Conservation (phyloP, 2,113 vertebrate genomes). For the Nasalis larvatus region DNA sequence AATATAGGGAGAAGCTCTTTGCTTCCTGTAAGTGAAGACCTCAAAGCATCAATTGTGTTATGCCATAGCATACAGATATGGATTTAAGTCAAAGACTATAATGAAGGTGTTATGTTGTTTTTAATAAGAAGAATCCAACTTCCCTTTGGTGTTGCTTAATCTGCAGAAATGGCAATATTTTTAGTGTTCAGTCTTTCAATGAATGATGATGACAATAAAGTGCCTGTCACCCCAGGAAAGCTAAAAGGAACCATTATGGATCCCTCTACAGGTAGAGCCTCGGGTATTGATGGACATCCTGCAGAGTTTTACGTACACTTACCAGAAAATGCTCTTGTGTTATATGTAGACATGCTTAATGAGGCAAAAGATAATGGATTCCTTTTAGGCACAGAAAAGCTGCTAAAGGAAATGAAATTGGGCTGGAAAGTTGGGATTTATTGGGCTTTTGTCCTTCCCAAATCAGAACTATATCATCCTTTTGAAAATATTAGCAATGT, state of each 20-base stretch:
- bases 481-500: not conserved
- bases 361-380: slow-evolving; percentile 51
- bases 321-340: not conserved
- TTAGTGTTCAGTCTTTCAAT: slow-evolving; percentile 1
- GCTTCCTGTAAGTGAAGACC: not conserved
- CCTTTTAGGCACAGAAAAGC: slow-evolving; percentile 30
- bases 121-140: slow-evolving; percentile 14
- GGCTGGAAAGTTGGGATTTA: not conserved
- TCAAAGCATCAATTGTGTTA: not conserved
- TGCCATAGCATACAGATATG: not conserved
- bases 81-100: not conserved
- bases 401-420: slow-evolving; percentile 30
- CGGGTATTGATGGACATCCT: slow-evolving; percentile 23
- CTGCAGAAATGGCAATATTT: slow-evolving; percentile 22
- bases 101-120: not conserved
- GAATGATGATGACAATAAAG: slow-evolving; percentile 7
- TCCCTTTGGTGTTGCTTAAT: not conserved
- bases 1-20: not conserved
- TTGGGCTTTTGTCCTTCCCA: not conserved
- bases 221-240: not conserved
- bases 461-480: not conserved
- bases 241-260: not conserved
- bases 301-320: slow-evolving; percentile 7
- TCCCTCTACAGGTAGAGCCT: not conserved
- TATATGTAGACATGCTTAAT: not conserved